Evolutionary conservation across 1,140 invertebrate species (phyloP), one percentile per base, ranked within the genome.

Genomic region (Brachionus rotundiformis): DNA sequence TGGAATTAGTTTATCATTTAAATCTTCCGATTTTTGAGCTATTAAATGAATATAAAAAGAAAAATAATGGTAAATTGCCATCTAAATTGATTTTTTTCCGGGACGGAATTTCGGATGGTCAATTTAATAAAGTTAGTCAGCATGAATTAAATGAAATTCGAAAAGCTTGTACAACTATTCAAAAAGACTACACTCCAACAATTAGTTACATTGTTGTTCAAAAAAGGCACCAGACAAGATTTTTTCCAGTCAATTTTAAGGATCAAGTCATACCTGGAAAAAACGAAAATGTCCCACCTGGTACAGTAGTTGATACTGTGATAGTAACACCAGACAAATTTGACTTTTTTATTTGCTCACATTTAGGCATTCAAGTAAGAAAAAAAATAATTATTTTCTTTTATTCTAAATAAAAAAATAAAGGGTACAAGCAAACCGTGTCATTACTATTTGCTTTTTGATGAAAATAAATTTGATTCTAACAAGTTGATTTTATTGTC

Each of bases 121-220:
- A 77, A 54, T 77, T 54, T 77, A 19, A 7, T 16, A 4, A 4
- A 13, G 73, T 77, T 77, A 13, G n/a, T 0, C n/a, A 31, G 8
- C 33, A 49, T 77, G 73, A 77, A 54, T 29, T 77, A 11, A 27
- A 27, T 13, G 8, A 54, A 49, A 77, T 77, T 3, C 25, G 19
- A 54, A 0, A 11, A 33, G 73, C 73, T 23, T 77, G 41, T 31
- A 1, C 1, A n/a, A 13, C 23, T 25, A 54, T 49, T 5, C 0
- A 4, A 13, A 1, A 3, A 4, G 10, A 8, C 29, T 49, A 49
- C 27, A 31, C 11, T 1, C 77, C 77, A 41, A 1, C 13, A 8
- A 8, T 96, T 23, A 92, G 93, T 27, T 94, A 94, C 84, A 84
- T 96, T 1, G 92, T 96, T 4, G 94, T 96, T 0, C 94, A 96